Conservation (phyloP, 2,797 vertebrate species). For the Furcifer pardalis region DNA sequence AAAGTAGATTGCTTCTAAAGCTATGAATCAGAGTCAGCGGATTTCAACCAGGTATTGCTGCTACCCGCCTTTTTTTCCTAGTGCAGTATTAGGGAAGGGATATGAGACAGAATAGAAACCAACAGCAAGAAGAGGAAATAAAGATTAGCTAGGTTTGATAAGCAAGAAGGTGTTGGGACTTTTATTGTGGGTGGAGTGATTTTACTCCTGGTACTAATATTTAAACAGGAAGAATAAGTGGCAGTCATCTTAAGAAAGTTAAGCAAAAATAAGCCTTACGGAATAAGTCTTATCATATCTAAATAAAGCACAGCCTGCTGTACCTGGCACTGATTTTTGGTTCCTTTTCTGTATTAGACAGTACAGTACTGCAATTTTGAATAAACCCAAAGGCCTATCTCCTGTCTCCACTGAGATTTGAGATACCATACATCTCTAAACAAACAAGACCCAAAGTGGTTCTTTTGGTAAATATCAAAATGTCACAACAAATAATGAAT, state of each 20-base stretch:
- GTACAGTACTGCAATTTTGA: conserved; percentile 1
- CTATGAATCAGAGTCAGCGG: not conserved
- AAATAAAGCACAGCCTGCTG: not conserved
- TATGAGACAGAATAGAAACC: not conserved
- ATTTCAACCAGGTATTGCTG: not conserved
- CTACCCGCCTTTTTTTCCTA: not conserved
- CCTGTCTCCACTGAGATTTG: conserved; percentile 11
- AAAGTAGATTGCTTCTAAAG: not conserved
- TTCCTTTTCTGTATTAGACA: conserved; percentile 21
- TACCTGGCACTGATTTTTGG: conserved; percentile 12
- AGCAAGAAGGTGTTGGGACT: not conserved
- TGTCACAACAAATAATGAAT: not conserved
- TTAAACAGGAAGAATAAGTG: not conserved
- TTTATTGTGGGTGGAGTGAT: too few species aligned
- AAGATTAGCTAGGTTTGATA: not conserved
- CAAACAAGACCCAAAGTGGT: conserved; percentile 12
- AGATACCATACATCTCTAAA: not conserved
- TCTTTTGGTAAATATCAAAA: not conserved
- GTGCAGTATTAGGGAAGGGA: not conserved
- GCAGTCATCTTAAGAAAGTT: not conserved
- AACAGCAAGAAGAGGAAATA: not conserved
- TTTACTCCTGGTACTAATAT: not conserved
- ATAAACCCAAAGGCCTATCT: conserved; percentile 31
- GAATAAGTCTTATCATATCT: not conserved
- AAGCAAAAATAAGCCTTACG: not conserved